Base-by-base conservation (phyloP, 2,113 vertebrate species). In the Boulengeromyrus knoepffleri region DNA sequence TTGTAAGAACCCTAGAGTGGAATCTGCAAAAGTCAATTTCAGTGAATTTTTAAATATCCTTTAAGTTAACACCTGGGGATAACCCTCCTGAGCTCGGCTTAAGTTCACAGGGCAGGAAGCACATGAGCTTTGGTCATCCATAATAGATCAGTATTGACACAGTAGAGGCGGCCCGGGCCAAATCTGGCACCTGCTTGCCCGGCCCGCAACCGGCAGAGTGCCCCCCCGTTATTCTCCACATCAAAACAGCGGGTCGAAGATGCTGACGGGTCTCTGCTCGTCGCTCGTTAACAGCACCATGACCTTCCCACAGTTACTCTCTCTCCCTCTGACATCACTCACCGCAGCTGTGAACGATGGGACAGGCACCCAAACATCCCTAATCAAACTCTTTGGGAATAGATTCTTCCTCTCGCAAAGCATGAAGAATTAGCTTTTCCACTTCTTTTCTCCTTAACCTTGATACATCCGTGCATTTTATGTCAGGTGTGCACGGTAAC, bases 371-470 rank as follows among this genome's bases (percentile, higher is more conserved):
- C 46, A 87, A 49, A 27, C 24, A 50, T 56, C 50, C 85, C 53
- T 87, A 56, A 87, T 87, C 85, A 53, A 52, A 56, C 50, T 87
- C 85, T 53, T 53, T 36, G 50, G 50, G 85, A 53, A 87, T 87
- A 36, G 13, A 87, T 52, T 31, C 19, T 15, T 87, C 49, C 85
- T 56, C 49, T 56, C 31, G 21, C 15, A 47, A 87, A 87, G 85
- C 50, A 53, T 36, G 27, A 21, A 87, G 24, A 87, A 85, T 46
- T 45, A 85, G 36, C 5, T 19, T 87, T 8, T 56, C 85, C 49
- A 50, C n/a, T 27, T 52, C 15, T 36, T 36, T 15, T 10, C n/a
- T 80, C 50, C n/a, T 45, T 53, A 56, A 87, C 85, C 85, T 87
- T 36, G 49, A 87, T 36, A 36, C 50, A 31, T 53, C 27, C 1